A percentile compares a stretch with the other conserved stretches of the same genome.
Evolutionary conservation across 2,797 vertebrate genomes (phyloP).

Genomic region (Peromyscus melanophrys): DNA sequence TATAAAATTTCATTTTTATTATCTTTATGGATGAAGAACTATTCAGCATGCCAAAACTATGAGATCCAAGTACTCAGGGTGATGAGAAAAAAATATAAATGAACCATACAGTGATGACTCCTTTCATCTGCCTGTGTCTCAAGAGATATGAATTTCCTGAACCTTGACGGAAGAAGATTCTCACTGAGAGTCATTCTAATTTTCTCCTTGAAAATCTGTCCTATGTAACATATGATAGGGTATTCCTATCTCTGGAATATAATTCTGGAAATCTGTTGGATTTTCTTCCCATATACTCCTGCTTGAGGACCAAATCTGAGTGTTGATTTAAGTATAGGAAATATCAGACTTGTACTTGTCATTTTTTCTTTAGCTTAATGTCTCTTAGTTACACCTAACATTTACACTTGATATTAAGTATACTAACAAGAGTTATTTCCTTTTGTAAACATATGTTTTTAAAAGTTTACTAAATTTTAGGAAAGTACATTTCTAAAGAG

Average conservation of each 20-base stretch:
- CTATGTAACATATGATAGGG: neutral
- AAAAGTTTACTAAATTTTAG: conserved; percentile 20
- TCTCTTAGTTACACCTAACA: neutral
- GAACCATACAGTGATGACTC: conserved; percentile 26
- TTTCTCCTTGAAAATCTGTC: conserved; percentile 64
- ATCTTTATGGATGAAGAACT: conserved; percentile 74
- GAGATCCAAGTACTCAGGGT: conserved; percentile 7
- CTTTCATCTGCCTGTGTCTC: conserved; percentile 50
- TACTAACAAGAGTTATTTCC: neutral
- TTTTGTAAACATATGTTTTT: conserved; percentile 23
- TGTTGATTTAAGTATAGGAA: conserved; percentile 8
- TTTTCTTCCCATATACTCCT: neutral
- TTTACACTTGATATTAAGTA: conserved; percentile 41
- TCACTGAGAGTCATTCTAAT: neutral
- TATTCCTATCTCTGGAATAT: neutral
- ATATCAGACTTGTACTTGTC: neutral
- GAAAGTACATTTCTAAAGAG: conserved; percentile 1
- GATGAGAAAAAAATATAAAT: conserved; percentile 62
- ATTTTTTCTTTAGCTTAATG: neutral
- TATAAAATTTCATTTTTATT: conserved; percentile 75
- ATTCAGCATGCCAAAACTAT: conserved; percentile 54
- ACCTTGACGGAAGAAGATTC: conserved; percentile 37
- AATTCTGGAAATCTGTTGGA: neutral
- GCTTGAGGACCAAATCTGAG: neutral
- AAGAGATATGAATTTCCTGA: conserved; percentile 56